Conservation (phyloP, 2,888 invertebrate genomes). For the Dermolepida albohirtum region DNA sequence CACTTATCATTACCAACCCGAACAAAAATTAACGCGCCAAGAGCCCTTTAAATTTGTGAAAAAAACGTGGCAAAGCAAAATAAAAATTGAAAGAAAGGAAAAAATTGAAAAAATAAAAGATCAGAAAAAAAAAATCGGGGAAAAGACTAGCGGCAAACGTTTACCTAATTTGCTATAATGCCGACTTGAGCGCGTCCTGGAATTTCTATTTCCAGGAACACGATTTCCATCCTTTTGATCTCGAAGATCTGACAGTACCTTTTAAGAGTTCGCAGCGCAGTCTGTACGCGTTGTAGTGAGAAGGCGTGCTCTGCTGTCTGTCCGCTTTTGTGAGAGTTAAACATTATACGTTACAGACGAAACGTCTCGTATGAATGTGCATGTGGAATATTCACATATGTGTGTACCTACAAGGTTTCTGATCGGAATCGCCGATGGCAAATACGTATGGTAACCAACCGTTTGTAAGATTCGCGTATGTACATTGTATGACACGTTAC, state of each 20-base stretch:
- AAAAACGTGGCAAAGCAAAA: background rate
- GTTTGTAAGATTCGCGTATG: too few species aligned
- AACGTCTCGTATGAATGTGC: conserved; percentile 27
- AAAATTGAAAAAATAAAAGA: conserved; percentile 9
- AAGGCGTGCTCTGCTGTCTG: too few species aligned
- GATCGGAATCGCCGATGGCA: too few species aligned
- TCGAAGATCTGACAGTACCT: conserved; percentile 33
- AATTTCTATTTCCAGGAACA: conserved; percentile 31
- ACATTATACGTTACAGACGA: conserved; percentile 17
- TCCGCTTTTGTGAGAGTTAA: conserved; percentile 24
- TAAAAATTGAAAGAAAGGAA: background rate
- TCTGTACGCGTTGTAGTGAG: too few species aligned
- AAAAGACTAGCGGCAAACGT: conserved; percentile 9
- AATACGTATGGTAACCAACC: too few species aligned
- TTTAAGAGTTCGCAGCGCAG: conserved; percentile 22
- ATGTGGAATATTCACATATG: background rate
- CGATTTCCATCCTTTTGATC: conserved; percentile 37
- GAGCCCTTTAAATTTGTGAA: too few species aligned
- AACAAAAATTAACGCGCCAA: too few species aligned
- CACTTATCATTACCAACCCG: too few species aligned
- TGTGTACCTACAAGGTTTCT: too few species aligned
- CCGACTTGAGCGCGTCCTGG: conserved; percentile 22
- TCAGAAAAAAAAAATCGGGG: conserved; percentile 8
- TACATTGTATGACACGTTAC: too few species aligned
- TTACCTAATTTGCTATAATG: conserved; percentile 33